Conservation (phyloP, 2,888 invertebrate species). For the Prosapia bicincta region DNA sequence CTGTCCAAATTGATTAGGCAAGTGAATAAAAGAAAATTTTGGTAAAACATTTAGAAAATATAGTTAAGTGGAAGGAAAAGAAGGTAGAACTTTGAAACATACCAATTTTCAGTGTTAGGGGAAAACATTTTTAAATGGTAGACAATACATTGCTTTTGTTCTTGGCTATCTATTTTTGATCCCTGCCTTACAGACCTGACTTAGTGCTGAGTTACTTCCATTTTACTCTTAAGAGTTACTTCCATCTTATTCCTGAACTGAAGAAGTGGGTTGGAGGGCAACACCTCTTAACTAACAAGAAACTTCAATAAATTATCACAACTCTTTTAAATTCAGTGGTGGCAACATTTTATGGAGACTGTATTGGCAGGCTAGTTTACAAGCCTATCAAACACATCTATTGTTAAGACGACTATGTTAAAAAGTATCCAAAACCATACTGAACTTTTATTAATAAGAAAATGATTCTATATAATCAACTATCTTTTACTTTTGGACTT, state of each 20-base stretch:
- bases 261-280: not conserved
- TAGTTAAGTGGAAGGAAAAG: too few species aligned
- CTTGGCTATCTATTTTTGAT: too few species aligned
- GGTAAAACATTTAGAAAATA: too few species aligned
- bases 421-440: not conserved
- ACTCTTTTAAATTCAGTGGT: not conserved
- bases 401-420: not conserved
- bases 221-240: not conserved
- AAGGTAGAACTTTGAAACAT: too few species aligned
- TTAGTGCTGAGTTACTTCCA: not conserved
- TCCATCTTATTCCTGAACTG: not conserved
- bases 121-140: too few species aligned
- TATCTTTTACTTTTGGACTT: too few species aligned
- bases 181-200: not conserved
- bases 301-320: not conserved
- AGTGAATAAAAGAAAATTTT: too few species aligned
- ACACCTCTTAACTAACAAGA: not conserved
- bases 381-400: not conserved
- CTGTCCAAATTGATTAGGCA: too few species aligned
- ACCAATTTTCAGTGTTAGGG: too few species aligned
- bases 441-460: not conserved
- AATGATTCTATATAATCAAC: too few species aligned
- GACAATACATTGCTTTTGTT: too few species aligned
- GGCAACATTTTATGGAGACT: not conserved
- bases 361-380: not conserved